phyloP scores from a whole-genome alignment of 1,140 invertebrate genomes.

The Aphelinus certus region DNA sequence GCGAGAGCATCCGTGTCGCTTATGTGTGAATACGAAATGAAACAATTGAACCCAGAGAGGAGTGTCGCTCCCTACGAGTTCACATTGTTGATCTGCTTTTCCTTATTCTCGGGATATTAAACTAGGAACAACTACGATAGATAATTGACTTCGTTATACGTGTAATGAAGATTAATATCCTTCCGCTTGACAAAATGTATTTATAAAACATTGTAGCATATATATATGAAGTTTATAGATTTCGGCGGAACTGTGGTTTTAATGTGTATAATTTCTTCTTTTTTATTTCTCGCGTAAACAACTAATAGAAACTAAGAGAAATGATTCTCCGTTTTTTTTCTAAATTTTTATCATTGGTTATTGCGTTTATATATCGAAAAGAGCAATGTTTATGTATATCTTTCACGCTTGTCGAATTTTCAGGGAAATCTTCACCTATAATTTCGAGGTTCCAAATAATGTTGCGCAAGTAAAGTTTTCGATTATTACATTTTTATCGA shows the following conservation, averaged over 20 bases:
- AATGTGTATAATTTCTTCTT: conserved; percentile 26
- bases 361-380: conserved; percentile 6
- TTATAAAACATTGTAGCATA: neutral
- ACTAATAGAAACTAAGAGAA: conserved; percentile 4
- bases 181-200: conserved; percentile 10
- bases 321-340: conserved; percentile 32
- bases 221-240: neutral
- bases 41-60: too few relatives aligned
- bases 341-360: conserved; percentile 35
- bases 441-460: too few relatives aligned
- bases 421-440: too few relatives aligned
- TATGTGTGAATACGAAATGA: too few relatives aligned
- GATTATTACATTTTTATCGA: too few relatives aligned
- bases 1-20: too few relatives aligned
- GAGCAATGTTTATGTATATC: too few relatives aligned
- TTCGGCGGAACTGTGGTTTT: conserved; percentile 14
- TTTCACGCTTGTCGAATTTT: too few relatives aligned
- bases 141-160: neutral
- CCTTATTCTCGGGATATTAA: too few relatives aligned
- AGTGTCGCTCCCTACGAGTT: too few relatives aligned
- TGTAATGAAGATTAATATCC: conserved; percentile 12
- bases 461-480: too few relatives aligned
- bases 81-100: too few relatives aligned
- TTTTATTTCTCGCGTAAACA: conserved; percentile 1
- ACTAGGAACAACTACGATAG: neutral